Evolutionary conservation across 2,113 vertebrate species (phyloP), one percentile per base, ranked within the genome.

Genomic region (Dendrocopos noguchii): DNA sequence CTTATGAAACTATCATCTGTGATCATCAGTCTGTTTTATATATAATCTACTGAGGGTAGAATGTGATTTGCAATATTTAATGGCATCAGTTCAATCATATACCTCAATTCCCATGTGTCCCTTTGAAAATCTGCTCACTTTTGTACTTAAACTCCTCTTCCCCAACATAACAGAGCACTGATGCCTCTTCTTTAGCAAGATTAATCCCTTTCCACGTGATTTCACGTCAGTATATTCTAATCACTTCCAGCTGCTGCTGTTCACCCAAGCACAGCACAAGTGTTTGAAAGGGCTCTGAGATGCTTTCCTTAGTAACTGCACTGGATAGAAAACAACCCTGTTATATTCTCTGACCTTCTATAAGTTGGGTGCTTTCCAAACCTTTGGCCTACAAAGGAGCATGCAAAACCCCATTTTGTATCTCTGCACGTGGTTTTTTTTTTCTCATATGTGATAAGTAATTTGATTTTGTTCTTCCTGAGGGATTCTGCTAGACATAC

Each of bases 91-190:
- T 46, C 65, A 90, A 86, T 88, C 80, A 80, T 6, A 7, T 68
- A 79, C 84, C 71, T 91, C 31, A 81, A 70, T 73, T 94, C 92
- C 74, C 91, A 90, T 31, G 52, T 46, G 55, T 14, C 44, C 50
- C 55, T 86, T 94, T 82, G 88, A 92, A 96, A 94, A 95, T 96
- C 94, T 91, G 92, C 86, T 92, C 94, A 93, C 66, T 95, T 94
- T 92, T 82, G 29, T 91, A 87, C 55, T 81, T 87, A 79, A 95
- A 92, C 29, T 94, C 80, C 80, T 90, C 74, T 93, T 91, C 55
- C 36, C 56, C 83, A 67, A 60, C 55, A 88, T 67, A 88, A 67
- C 39, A 76, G 67, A 70, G n/a, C 71, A 93, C 17, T 84, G 93
- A 90, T 88, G 95, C 90, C 84, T 63, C 55, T 64, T 85, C 57